Conservation (phyloP, 92 coral and sea anemone species). For the Desmophyllum pertusum region DNA sequence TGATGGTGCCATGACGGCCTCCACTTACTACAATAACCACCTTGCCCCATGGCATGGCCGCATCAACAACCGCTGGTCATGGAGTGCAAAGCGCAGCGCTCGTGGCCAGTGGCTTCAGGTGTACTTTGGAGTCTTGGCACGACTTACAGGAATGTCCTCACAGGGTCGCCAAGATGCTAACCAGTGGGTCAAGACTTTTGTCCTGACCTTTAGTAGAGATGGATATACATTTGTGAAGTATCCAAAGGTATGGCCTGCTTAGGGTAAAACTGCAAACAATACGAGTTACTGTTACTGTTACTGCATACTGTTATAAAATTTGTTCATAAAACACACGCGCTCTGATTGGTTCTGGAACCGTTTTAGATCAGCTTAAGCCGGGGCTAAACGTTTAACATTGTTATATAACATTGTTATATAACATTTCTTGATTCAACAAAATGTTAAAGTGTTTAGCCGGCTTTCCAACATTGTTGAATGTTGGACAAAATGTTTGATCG, state of each 20-base stretch:
- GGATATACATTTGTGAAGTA: slow-evolving; percentile 55
- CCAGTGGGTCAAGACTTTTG: slow-evolving; percentile 83
- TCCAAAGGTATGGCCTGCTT: slow-evolving; percentile 5
- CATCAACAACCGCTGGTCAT: slow-evolving; percentile 72
- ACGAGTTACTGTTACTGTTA: too few species aligned
- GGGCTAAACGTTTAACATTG: too few species aligned
- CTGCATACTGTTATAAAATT: too few species aligned
- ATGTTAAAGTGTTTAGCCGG: too few species aligned
- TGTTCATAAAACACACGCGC: too few species aligned
- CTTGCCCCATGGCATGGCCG: slow-evolving; percentile 68
- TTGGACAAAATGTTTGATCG: too few species aligned
- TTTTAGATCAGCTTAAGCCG: too few species aligned
- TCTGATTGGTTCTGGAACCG: too few species aligned
- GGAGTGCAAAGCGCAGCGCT: slow-evolving; percentile 73
- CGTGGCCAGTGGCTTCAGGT: slow-evolving; percentile 78
- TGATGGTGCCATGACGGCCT: slow-evolving; percentile 66
- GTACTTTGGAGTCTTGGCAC: slow-evolving; percentile 69
- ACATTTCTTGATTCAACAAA: too few species aligned
- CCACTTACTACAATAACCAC: slow-evolving; percentile 54
- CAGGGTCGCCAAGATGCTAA: slow-evolving; percentile 91
- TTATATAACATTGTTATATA: too few species aligned
- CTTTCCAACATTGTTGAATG: too few species aligned
- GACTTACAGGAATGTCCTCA: slow-evolving; percentile 64
- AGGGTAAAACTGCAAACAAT: not conserved
- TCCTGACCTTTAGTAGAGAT: slow-evolving; percentile 71